Base-by-base conservation (phyloP, 1,140 invertebrate species). In the Gonatopus flavifemur region DNA sequence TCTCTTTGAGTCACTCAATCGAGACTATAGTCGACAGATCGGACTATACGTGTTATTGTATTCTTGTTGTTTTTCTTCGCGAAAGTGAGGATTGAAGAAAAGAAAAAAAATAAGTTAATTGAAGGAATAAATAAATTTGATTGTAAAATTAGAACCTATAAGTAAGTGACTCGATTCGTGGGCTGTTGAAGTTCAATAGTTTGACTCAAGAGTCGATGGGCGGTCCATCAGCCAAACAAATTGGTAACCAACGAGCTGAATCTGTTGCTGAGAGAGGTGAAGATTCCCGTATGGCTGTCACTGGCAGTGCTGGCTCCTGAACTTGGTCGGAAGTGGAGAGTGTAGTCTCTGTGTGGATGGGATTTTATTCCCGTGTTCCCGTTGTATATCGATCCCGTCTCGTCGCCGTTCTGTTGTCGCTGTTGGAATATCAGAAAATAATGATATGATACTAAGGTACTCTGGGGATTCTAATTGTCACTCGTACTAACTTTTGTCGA, bases 171-270 rank as follows among this genome's bases (percentile, higher is more conserved):
- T n/a, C n/a, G n/a, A n/a, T n/a, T n/a, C n/a, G n/a, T n/a, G n/a
- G n/a, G n/a, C n/a, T n/a, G n/a, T n/a, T n/a, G n/a, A n/a, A n/a
- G n/a, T n/a, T n/a, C n/a, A n/a, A n/a, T n/a, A n/a, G n/a, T n/a
- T n/a, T n/a, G n/a, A n/a, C n/a, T n/a, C n/a, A n/a, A n/a, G n/a
- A n/a, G n/a, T n/a, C n/a, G n/a, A n/a, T n/a, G n/a, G n/a, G n/a
- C n/a, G n/a, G n/a, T n/a, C n/a, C n/a, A 74, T 79, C 81, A 89
- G 59, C 88, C 88, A 61, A 89, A 88, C 57, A 89, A 83, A 64
- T 88, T 89, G 46, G 78, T 86, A 25, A 89, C 83, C 53, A 91
- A 79, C 57, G 82, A 90, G 59, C 87, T 89, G 57, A 91, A 84
- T 8, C 88, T 86, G 61, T 82, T 89, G 62, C 84, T 87, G 58